phyloP scores from a whole-genome alignment of 2,113 vertebrate species.

The Manacus vitellinus region DNA sequence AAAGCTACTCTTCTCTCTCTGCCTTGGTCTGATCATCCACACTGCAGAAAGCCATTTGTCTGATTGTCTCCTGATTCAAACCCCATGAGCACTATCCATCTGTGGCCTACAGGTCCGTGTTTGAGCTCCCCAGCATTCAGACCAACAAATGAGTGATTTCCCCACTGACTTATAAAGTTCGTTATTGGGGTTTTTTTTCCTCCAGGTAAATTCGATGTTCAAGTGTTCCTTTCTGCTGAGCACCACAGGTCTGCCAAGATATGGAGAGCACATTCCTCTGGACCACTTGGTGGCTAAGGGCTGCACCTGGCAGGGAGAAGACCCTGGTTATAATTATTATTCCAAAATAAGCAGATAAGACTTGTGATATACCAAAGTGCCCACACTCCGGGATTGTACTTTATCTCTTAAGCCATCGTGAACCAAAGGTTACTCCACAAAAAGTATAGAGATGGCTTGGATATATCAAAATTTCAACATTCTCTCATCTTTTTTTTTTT shows the following conservation, averaged over 20 bases:
- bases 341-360: not conserved
- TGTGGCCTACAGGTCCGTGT: not conserved
- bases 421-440: rapidly evolving
- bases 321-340: not conserved
- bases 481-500: not conserved
- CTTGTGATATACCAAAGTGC: not conserved
- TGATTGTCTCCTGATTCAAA: not conserved
- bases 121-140: not conserved
- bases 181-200: not conserved
- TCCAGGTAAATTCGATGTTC: not conserved
- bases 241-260: not conserved
- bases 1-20: not conserved
- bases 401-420: not conserved
- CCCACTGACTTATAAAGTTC: not conserved
- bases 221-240: not conserved
- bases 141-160: not conserved
- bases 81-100: not conserved
- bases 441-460: not conserved
- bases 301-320: not conserved
- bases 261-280: not conserved
- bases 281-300: not conserved
- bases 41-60: not conserved
- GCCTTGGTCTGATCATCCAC: not conserved
- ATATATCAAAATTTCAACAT: not conserved
- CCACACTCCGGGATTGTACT: not conserved